Base-by-base conservation (phyloP, 2,113 vertebrate genomes). In the Panthera tigris region DNA sequence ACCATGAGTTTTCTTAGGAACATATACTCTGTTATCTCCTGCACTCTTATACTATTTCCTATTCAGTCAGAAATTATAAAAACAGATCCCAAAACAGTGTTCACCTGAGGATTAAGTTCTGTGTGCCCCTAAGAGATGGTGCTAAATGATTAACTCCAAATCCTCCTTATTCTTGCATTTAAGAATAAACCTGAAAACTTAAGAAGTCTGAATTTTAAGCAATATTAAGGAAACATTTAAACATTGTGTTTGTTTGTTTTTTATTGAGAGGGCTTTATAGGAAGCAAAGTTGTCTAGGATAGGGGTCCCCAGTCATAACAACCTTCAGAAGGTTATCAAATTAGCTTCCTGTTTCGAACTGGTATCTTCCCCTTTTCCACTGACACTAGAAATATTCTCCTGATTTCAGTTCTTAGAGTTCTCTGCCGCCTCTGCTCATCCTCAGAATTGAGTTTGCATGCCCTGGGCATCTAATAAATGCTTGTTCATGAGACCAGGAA, bases 71-170 rank as follows among this genome's bases (percentile, higher is more conserved):
- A 94, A 94, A 87, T 78, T 90, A 57, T 39, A 52, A 91, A 91
- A 93, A 11, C 25, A 81, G 82, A 85, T 89, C 12, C 76, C 36
- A 21, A 91, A 94, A 74, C n/a, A 82, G 13, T 80, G 52, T 48
- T 80, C 7, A 81, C 10, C 18, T 89, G 55, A 65, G 91, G 23
- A 89, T 85, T 8, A 29, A 27, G 69, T 91, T 91, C 16, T 48
- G 0, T 76, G 33, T 45, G 29, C 6, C 55, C 41, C 57, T 85
- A 78, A 84, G 23, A 63, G 27, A 27, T 71, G 27, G 15, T 65
- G 78, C 23, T 76, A 65, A 91, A 80, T 69, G n/a, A 91, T 90
- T 82, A 85, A 95, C 81, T 93, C 68, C 50, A 91, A 39, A 79
- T 79, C 19, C 16, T 95, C 50, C 63, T 39, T 3, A n/a, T 61